These are phyloP conservation scores for Achlya flavicornis DNA, from an alignment of 2,888 invertebrate genomes.

Conservation along the genomic window DNA sequence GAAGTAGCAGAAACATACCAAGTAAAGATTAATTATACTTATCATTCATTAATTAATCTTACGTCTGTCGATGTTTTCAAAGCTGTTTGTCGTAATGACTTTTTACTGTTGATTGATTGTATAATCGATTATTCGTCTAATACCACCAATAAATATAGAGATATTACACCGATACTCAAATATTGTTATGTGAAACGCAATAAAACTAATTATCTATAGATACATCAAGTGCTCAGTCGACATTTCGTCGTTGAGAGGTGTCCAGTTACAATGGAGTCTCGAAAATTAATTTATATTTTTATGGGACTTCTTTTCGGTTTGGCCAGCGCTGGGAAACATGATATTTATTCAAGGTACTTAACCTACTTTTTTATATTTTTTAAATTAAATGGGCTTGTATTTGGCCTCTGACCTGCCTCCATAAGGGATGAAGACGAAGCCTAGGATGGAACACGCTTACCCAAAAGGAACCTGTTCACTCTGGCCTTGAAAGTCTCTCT, in stretches of 20 bases:
- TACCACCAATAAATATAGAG: background rate
- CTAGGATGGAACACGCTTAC: no score
- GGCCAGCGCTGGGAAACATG: constrained; percentile 24
- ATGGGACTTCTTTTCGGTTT: constrained; percentile 14
- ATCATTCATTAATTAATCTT: background rate
- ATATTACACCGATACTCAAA: background rate
- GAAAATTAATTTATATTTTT: background rate
- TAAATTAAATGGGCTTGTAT: no score
- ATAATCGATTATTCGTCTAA: background rate
- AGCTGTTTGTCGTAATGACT: background rate
- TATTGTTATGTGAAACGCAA: background rate
- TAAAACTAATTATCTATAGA: background rate
- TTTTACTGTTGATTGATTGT: no score
- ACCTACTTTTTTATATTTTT: no score
- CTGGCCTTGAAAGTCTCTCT: no score
- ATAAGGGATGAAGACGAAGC: no score
- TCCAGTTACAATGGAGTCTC: background rate
- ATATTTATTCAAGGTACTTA: constrained; percentile 23
- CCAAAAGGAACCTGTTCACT: no score
- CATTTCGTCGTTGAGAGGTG: background rate
- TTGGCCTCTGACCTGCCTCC: no score
- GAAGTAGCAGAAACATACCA: background rate
- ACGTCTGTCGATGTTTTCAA: background rate
- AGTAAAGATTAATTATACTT: background rate
- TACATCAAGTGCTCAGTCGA: background rate